phyloP scores from a whole-genome alignment of 2,797 vertebrate genomes.

The Enteromius trimaculatus region DNA sequence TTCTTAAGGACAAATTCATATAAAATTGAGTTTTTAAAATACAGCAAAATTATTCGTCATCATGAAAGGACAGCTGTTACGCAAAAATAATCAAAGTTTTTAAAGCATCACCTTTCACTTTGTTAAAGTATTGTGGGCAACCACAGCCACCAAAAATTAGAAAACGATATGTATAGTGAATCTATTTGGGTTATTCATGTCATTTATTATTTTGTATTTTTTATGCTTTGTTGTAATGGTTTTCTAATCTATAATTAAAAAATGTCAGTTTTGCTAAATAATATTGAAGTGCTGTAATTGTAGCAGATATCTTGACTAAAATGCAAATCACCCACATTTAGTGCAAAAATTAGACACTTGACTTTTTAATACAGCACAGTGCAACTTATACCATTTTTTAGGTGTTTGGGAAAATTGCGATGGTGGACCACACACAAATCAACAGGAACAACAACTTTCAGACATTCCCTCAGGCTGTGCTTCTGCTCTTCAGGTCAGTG shows the following conservation, averaged over 20 bases:
- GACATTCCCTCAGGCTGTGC: slow-evolving; percentile 95
- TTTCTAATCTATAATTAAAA: not conserved
- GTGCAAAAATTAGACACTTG: not conserved
- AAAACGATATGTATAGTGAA: no score
- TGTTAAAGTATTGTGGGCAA: no score
- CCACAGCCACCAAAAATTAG: no score
- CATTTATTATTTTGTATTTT: no score
- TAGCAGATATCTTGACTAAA: not conserved
- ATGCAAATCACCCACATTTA: not conserved
- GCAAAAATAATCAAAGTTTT: no score
- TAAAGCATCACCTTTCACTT: no score
- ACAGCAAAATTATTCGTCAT: no score
- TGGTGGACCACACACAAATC: slow-evolving; percentile 96
- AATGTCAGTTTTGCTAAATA: not conserved
- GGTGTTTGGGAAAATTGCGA: slow-evolving; percentile 98
- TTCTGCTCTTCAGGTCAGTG: slow-evolving; percentile 92
- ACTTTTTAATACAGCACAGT: not conserved
- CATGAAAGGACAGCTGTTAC: no score
- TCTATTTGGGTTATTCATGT: no score
- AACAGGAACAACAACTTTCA: slow-evolving; percentile 99
- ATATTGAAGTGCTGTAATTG: not conserved
- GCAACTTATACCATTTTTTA: slow-evolving; percentile 61
- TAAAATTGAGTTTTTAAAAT: no score
- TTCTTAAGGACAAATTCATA: not conserved
- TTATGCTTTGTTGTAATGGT: not conserved